These are phyloP conservation scores for Danio choprae DNA, from an alignment of 2,797 vertebrate genomes.

Conservation along the genomic window DNA sequence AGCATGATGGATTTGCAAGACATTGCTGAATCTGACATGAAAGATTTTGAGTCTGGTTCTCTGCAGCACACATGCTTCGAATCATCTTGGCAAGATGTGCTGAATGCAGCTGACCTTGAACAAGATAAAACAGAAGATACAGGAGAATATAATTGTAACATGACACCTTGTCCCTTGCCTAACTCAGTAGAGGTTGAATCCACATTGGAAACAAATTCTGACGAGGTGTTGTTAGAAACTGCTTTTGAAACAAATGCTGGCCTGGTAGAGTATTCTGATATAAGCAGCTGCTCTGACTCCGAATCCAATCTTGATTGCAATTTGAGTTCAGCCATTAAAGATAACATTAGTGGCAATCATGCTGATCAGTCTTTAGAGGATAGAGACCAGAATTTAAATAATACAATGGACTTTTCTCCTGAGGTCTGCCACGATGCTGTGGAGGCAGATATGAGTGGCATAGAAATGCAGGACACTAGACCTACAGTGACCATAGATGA, in stretches of 20 bases:
- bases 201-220: conserved; percentile 45
- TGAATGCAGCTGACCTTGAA: conserved; percentile 52
- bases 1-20: conserved; percentile 62
- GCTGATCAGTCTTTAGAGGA: conserved; percentile 52
- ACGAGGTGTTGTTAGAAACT: conserved; percentile 70
- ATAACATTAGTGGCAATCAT: conserved; percentile 56
- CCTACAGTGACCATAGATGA: neutral
- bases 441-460: neutral
- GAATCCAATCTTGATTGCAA: conserved; percentile 64
- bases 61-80: conserved; percentile 68
- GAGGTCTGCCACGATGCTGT: neutral
- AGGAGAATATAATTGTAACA: conserved; percentile 9
- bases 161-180: conserved; percentile 39
- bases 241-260: conserved; percentile 63
- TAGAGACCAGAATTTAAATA: conserved; percentile 62
- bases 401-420: conserved; percentile 22
- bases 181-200: conserved; percentile 61
- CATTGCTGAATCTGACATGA: conserved; percentile 60
- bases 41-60: conserved; percentile 67
- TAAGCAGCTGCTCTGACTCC: conserved; percentile 76
- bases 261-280: conserved; percentile 75
- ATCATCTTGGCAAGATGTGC: conserved; percentile 66
- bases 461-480: conserved; percentile 34
- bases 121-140: neutral
- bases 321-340: conserved; percentile 69